Base-by-base conservation (phyloP, 2,888 invertebrate species). In the Agrochola litura region DNA sequence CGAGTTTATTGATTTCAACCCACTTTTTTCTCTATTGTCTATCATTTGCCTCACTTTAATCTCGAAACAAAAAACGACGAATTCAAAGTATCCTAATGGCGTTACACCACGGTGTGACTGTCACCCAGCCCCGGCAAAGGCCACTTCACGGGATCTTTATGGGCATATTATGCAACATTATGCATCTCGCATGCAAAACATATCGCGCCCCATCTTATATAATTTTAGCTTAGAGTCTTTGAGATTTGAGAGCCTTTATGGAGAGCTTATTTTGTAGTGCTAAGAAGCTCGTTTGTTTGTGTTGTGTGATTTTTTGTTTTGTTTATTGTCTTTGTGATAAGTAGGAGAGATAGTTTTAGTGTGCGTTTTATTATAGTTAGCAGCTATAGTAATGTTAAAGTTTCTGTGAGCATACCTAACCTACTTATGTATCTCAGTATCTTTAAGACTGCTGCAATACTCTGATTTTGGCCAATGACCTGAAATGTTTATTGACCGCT, bases 151-250 rank as follows among this genome's bases (percentile, higher is more conserved):
- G 89, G 89, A 91, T 92, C 93, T 94, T 93, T 93, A 93, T 91
- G 91, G 90, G 86, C 88, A 89, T 93, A 94, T 94, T 94, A 94
- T 93, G 92, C 93, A 93, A 92, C 92, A 91, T 93, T 92, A 93
- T 93, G 93, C 94, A 93, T 91, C 92, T 90, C 89, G 90, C 90
- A 92, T 92, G 92, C 92, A 92, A 92, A 94, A 91, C 91, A 89
- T 92, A 92, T 91, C 87, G 91, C 89, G 82, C 78, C 85, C 92
- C 91, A 91, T 92, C 90, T 90, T 87, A 86, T 88, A 88, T 88
- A 87, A 88, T 88, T 88, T 88, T 83, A 86, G 87, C 85, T 89
- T 83, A 87, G 84, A 84, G 73, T 83, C 83, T 82, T 84, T 68
- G 81, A 84, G 84, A 83, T 85, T 89, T 86, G 75, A 78, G 76